Base-by-base conservation (phyloP, 2,888 invertebrate species). In the Morpho helenor region DNA sequence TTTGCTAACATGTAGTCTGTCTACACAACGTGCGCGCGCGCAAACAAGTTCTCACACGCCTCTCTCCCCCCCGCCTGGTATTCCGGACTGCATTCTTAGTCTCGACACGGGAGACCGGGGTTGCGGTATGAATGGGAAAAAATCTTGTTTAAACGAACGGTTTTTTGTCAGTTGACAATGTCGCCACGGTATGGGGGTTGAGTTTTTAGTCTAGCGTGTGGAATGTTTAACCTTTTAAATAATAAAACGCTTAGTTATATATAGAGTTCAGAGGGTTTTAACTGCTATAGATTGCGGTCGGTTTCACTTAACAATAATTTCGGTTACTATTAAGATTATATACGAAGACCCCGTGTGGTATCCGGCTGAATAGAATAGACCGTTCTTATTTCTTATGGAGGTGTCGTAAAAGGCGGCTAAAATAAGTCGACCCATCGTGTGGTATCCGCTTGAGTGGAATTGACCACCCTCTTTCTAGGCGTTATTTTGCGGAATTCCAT, bases 51-150 rank as follows among this genome's bases (percentile, higher is more conserved):
- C 62, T 51, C 61, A 52, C 59, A 53, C 57, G 42, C 46, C 54
- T 59, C 59, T 51, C 55, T 49, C 61, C 53, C 54, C 54, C 56
- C 49, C 63, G 39, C 9, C 41, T 48, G 57, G 53, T 42, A 46
- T 52, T 55, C 51, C 31, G 42, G 49, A 57, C 60, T 45, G 63
- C 69, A 68, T 68, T 69, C 69, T 63, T 65, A 66, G 76, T 74
- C 74, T 63, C 68, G 76, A 75, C 76, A 79, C 76, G 80, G 77
- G 78, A 79, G 75, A 77, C 72, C 70, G 71, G 74, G 75, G 76
- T 75, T 79, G 78, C 65, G 82, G 70, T 68, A 79, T 82, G 82
- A 82, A 84, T 82, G 79, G 74, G 78, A 79, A 61, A 57, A 59
- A 59, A 51, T 54, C 42, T 9, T 39, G 43, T 56, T 52, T 54